Evolutionary conservation across 2,113 vertebrate genomes (phyloP).

Genomic region (Lagopus muta): DNA sequence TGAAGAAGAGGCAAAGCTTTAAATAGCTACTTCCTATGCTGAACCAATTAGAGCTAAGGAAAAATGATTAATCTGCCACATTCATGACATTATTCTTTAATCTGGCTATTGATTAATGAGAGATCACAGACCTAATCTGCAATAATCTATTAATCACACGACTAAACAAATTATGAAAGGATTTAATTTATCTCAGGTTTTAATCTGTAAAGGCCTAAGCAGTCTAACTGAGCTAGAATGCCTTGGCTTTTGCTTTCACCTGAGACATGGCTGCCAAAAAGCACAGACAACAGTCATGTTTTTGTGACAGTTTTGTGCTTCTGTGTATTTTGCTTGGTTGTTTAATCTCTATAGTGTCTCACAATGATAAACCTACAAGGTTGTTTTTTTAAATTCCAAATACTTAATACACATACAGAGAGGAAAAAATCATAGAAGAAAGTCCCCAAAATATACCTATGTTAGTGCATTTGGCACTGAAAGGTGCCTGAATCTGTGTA

Average conservation of each 20-base stretch:
- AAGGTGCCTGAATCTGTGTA: background rate
- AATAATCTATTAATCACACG: conserved; percentile 4
- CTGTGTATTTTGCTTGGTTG: background rate
- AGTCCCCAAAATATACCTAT: background rate
- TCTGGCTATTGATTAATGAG: conserved; percentile 11
- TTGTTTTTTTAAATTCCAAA: background rate
- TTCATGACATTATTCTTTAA: background rate
- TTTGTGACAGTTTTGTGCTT: background rate
- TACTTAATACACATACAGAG: background rate
- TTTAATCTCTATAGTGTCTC: background rate
- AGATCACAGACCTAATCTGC: conserved; percentile 1
- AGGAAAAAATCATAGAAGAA: background rate
- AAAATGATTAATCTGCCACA: conserved; percentile 2
- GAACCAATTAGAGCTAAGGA: background rate
- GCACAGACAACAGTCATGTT: background rate
- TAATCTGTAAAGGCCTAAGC: background rate
- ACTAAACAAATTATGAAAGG: background rate
- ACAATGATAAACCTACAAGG: background rate
- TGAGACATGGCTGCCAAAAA: background rate
- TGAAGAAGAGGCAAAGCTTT: conserved; percentile 3
- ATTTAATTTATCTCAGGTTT: background rate
- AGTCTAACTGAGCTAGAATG: background rate
- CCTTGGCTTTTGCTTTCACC: background rate
- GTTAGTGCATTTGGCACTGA: background rate
- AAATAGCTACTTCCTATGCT: background rate